These are phyloP conservation scores for Crocallis elinguaria DNA, from an alignment of 2,888 invertebrate species.

Conservation along the genomic window DNA sequence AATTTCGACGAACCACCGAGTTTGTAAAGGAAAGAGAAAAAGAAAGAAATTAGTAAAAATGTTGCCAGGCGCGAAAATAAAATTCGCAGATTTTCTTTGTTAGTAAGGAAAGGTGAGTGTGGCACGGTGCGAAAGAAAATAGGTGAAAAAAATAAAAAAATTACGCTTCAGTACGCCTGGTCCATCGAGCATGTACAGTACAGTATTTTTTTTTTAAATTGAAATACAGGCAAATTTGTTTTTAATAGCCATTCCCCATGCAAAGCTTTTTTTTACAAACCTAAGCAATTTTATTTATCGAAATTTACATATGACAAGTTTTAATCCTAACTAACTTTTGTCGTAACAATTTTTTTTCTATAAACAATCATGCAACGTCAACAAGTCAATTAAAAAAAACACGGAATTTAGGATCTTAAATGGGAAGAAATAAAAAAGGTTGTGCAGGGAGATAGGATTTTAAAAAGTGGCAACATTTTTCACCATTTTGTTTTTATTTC, in stretches of 20 bases:
- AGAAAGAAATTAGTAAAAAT: slow-evolving; percentile 74
- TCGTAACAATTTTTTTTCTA: neutral
- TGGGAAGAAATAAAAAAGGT: slow-evolving; percentile 54
- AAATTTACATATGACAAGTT: neutral
- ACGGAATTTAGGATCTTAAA: slow-evolving; percentile 39
- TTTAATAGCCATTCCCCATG: slow-evolving; percentile 50
- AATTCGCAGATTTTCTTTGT: slow-evolving; percentile 28
- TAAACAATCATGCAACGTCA: slow-evolving; percentile 26
- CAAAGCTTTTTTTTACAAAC: slow-evolving; percentile 42
- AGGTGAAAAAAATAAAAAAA: slow-evolving; percentile 41
- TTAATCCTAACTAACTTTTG: neutral
- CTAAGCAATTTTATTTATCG: slow-evolving; percentile 2
- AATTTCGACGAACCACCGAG: slow-evolving; percentile 37
- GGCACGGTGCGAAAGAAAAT: slow-evolving; percentile 45
- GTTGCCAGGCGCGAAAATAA: slow-evolving; percentile 66
- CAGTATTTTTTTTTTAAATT: slow-evolving; percentile 41
- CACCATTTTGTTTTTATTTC: slow-evolving; percentile 55
- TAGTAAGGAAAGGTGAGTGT: slow-evolving; percentile 47
- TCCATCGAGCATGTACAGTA: slow-evolving; percentile 82
- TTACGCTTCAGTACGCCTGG: slow-evolving; percentile 56
- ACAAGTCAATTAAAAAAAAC: slow-evolving; percentile 17
- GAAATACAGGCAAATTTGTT: slow-evolving; percentile 38
- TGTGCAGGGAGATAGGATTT: slow-evolving; percentile 59
- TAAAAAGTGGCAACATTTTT: slow-evolving; percentile 77
- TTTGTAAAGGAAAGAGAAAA: slow-evolving; percentile 45